Conservation (phyloP, 2,888 invertebrate species). For the Anodontia alba region DNA sequence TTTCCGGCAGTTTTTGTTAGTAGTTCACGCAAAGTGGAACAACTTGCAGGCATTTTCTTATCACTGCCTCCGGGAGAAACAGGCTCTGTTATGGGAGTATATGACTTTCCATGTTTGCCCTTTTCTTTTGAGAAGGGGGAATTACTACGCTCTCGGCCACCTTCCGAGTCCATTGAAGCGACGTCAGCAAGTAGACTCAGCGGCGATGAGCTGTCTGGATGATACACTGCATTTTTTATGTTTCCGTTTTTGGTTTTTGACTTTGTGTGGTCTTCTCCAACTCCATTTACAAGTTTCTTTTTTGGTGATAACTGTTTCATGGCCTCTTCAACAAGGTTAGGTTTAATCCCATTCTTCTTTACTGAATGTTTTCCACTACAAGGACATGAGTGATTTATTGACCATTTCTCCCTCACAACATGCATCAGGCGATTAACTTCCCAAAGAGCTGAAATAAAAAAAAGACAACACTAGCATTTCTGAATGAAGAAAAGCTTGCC, state of each 20-base stretch:
- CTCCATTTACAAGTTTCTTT: conserved; percentile 82
- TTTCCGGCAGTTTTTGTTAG: conserved; percentile 89
- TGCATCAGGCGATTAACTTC: conserved; percentile 89
- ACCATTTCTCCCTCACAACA: conserved; percentile 91
- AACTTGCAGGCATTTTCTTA: conserved; percentile 86
- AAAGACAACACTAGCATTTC: not conserved
- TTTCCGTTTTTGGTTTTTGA: conserved; percentile 71
- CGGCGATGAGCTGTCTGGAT: conserved; percentile 83
- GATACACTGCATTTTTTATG: conserved; percentile 67
- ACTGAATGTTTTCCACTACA: conserved; percentile 86
- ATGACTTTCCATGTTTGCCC: conserved; percentile 69
- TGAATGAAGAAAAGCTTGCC: too few relatives aligned
- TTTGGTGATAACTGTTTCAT: conserved; percentile 75
- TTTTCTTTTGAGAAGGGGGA: conserved; percentile 68
- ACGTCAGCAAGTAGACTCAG: conserved; percentile 90
- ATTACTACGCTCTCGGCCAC: conserved; percentile 62
- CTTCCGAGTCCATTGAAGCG: conserved; percentile 86
- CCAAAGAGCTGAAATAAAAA: conserved; percentile 82
- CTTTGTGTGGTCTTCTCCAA: conserved; percentile 71
- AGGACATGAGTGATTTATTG: conserved; percentile 90
- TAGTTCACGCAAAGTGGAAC: conserved; percentile 92
- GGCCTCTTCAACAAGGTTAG: conserved; percentile 76
- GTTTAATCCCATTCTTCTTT: conserved; percentile 81
- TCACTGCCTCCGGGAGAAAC: conserved; percentile 68
- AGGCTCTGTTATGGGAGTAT: conserved; percentile 71